Conservation (phyloP, 2,797 vertebrate species). For the Glyptemys insculpta region DNA sequence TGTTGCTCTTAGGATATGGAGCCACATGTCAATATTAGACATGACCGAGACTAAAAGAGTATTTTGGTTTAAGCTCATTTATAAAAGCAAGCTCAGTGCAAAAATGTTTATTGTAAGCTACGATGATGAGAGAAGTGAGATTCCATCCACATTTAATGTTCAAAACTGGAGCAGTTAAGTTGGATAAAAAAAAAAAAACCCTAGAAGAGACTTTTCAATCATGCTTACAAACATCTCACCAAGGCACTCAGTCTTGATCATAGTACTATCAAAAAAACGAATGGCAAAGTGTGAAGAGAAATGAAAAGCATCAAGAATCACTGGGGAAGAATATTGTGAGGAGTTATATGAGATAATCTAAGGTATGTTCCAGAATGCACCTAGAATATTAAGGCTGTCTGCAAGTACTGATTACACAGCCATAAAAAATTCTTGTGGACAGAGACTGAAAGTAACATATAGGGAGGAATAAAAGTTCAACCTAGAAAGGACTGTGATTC, state of each 20-base stretch:
- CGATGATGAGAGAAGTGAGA: conserved; percentile 9
- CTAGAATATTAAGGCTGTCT: conserved; percentile 42
- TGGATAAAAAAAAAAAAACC: conserved; percentile 12
- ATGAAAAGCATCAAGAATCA: conserved; percentile 78
- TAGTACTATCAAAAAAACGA: conserved; percentile 58
- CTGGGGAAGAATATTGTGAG: conserved; percentile 73
- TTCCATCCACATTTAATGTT: conserved; percentile 27
- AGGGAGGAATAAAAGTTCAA: conserved; percentile 22
- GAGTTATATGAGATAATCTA: conserved; percentile 48
- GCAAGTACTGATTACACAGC: conserved; percentile 46
- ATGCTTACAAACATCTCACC: conserved; percentile 21
- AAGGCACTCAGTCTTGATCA: conserved; percentile 45
- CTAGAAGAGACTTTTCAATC: conserved; percentile 7
- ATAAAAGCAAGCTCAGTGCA: conserved; percentile 6
- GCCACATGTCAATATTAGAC: background rate
- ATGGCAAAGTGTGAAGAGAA: conserved; percentile 68
- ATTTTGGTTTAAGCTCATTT: conserved; percentile 31
- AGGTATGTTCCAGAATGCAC: conserved; percentile 51
- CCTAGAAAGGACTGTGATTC: conserved; percentile 22
- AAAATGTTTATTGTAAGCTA: background rate
- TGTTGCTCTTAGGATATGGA: background rate
- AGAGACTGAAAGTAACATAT: conserved; percentile 56
- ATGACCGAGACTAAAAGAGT: background rate
- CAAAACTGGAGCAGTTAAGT: conserved; percentile 38
- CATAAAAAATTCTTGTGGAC: conserved; percentile 26